These are phyloP conservation scores for Antheraea mylitta DNA, from an alignment of 1,140 invertebrate species.

Conservation along the genomic window DNA sequence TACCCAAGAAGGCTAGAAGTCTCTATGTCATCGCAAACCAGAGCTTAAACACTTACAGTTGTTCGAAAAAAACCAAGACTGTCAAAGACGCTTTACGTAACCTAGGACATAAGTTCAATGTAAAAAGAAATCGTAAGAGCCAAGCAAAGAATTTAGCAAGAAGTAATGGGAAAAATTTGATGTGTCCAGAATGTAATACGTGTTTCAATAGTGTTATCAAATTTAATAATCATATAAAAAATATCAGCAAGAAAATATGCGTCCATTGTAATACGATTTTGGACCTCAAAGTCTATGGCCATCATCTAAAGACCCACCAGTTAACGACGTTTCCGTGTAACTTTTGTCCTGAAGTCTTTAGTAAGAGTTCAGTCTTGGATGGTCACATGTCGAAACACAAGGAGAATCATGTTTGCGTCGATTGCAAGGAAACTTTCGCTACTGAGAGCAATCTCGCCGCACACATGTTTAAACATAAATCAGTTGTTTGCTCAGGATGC, in stretches of 20 bases:
- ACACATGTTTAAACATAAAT: slow-evolving; percentile 26
- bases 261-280: slow-evolving; percentile 26
- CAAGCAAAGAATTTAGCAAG: slow-evolving; percentile 5
- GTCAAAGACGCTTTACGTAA: slow-evolving; percentile 3
- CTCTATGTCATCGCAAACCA: slow-evolving; percentile 20
- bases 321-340: slow-evolving; percentile 19
- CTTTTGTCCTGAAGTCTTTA: slow-evolving; percentile 25
- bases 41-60: slow-evolving; percentile 7
- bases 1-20: slow-evolving; percentile 19
- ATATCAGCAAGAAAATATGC: slow-evolving; percentile 24
- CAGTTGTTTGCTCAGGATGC: slow-evolving; percentile 22
- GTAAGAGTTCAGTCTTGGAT: slow-evolving; percentile 2
- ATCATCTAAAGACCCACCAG: slow-evolving; percentile 27
- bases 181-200: slow-evolving; percentile 31
- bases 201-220: slow-evolving; percentile 13
- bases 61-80: slow-evolving; percentile 11
- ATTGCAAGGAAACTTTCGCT: slow-evolving; percentile 27
- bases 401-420: slow-evolving; percentile 19
- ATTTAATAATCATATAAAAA: slow-evolving; percentile 32
- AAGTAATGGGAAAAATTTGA: slow-evolving; percentile 15
- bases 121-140: background rate
- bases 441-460: slow-evolving; percentile 13
- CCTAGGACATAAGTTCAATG: slow-evolving; percentile 10
- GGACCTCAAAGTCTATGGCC: slow-evolving; percentile 7
- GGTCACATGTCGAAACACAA: slow-evolving; percentile 23